Conservation (phyloP, 30 jellyfish, hydroid and myxozoan species). For the Pelagia noctiluca region DNA sequence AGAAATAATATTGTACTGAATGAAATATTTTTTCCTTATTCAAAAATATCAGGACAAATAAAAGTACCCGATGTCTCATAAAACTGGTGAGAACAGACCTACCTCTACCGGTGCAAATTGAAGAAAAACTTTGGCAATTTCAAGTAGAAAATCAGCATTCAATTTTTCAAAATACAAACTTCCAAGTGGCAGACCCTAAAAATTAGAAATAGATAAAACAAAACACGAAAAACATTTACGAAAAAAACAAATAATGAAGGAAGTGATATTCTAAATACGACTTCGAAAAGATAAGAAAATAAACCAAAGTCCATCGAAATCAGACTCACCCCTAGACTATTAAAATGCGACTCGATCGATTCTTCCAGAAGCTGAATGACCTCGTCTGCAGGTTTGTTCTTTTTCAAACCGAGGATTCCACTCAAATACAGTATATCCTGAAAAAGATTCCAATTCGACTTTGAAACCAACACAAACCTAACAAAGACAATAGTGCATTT, state of each 20-base stretch:
- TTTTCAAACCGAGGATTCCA: constrained; percentile 79
- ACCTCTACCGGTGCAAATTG: constrained; percentile 98
- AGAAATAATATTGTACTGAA: neutral
- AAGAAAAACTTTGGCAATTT: constrained; percentile 75
- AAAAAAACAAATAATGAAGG: neutral
- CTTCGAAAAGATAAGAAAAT: neutral
- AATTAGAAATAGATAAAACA: neutral
- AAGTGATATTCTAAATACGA: neutral
- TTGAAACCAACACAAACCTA: too few species aligned
- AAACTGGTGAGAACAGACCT: too few species aligned
- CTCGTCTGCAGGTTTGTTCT: constrained; percentile 87
- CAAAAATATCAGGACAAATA: too few species aligned
- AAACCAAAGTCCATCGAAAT: neutral
- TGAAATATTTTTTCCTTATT: too few species aligned
- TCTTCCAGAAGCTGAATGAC: constrained; percentile 77
- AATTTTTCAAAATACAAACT: constrained; percentile 80
- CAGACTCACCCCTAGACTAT: constrained; percentile 72
- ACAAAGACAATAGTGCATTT: too few species aligned
- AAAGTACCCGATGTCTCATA: too few species aligned
- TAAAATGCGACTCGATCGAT: constrained; percentile 88
- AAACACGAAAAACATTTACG: neutral
- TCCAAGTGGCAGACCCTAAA: constrained; percentile 96
- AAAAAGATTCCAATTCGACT: too few species aligned
- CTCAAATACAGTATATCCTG: constrained; percentile 88
- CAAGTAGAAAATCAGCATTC: constrained; percentile 93